Conservation (phyloP, 1,140 invertebrate species). For the Megathymus violae region DNA sequence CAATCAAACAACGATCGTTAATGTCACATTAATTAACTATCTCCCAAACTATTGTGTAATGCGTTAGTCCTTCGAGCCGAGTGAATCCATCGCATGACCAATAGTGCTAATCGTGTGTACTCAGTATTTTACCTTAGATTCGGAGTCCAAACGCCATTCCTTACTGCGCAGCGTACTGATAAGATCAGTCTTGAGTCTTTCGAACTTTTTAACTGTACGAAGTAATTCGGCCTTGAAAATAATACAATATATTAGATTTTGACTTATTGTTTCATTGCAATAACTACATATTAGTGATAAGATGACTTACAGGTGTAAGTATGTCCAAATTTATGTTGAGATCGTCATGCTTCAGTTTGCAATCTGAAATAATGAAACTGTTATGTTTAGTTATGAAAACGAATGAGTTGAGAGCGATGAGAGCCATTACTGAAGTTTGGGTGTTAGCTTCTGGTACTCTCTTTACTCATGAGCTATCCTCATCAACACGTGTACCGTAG, state of each 20-base stretch:
- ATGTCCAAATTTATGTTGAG: conserved; percentile 82
- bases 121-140: conserved; percentile 80
- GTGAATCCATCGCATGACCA: too few species aligned
- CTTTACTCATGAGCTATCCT: too few species aligned
- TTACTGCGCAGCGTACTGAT: conserved; percentile 80
- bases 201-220: conserved; percentile 80
- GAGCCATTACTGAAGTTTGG: too few species aligned
- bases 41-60: too few species aligned
- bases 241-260: not conserved
- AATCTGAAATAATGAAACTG: conserved; percentile 62
- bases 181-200: conserved; percentile 80
- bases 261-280: not conserved
- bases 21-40: too few species aligned
- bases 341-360: conserved; percentile 81
- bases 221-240: conserved; percentile 77
- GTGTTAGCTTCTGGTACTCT: too few species aligned
- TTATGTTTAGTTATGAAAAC: too few species aligned
- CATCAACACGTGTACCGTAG: too few species aligned
- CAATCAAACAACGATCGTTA: not conserved
- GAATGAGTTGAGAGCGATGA: too few species aligned
- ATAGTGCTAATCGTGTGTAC: too few species aligned
- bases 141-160: conserved; percentile 81
- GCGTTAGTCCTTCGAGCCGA: too few species aligned
- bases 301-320: conserved; percentile 75
- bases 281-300: not conserved